These are phyloP conservation scores for Patiria pectinifera DNA, from an alignment of 53 echinoderm and acorn worm species.

Conservation along the genomic window DNA sequence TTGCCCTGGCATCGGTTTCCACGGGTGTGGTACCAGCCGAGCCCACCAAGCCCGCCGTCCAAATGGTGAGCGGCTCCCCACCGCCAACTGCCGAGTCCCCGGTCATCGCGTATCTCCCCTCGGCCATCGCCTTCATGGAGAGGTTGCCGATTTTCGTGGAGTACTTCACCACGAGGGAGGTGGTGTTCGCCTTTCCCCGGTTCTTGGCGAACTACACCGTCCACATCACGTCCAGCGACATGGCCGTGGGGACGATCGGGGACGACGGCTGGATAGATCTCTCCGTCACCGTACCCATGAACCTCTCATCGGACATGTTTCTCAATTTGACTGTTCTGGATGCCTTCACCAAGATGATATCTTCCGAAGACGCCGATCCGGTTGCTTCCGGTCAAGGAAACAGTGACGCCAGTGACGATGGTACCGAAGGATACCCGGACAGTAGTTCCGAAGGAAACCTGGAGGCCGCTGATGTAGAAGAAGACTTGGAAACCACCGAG, in stretches of 20 bases:
- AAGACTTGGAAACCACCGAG: background rate
- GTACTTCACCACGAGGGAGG: conserved; percentile 46
- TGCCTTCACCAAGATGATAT: background rate
- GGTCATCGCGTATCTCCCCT: conserved; percentile 45
- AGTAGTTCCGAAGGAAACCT: background rate
- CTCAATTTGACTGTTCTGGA: conserved; percentile 25
- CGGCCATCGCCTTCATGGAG: conserved; percentile 48
- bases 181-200: conserved; percentile 39
- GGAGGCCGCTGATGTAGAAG: background rate
- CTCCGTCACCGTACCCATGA: background rate
- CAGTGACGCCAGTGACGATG: background rate
- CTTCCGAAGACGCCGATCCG: background rate
- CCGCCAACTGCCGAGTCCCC: conserved; percentile 24
- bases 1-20: conserved; percentile 10
- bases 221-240: conserved; percentile 38
- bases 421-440: background rate
- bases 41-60: conserved; percentile 27
- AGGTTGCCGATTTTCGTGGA: conserved; percentile 46
- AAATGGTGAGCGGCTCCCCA: background rate
- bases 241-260: conserved; percentile 27
- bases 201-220: conserved; percentile 58
- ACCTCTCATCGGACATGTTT: conserved; percentile 26
- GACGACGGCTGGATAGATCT: conserved; percentile 46
- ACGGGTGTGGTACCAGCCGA: conserved; percentile 13
- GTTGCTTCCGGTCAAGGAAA: background rate